Conservation (phyloP, 2,113 vertebrate genomes). For the Isurus oxyrinchus region DNA sequence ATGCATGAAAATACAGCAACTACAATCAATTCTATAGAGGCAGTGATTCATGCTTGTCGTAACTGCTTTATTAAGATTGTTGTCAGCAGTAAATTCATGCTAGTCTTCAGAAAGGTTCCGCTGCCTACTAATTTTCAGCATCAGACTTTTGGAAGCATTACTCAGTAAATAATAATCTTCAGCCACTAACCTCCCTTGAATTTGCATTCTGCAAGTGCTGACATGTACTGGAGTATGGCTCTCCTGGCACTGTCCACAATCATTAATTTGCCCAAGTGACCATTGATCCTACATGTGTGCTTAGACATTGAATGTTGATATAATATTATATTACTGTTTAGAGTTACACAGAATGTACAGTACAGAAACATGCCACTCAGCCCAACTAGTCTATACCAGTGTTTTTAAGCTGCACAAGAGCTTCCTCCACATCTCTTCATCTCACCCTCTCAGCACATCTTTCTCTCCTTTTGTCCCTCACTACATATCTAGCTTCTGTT, state of each 20-base stretch:
- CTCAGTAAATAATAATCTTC: background rate
- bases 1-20: conserved; percentile 2
- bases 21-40: background rate
- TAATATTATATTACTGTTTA: background rate
- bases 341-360: background rate
- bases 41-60: background rate
- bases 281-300: background rate
- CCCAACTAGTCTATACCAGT: too few species aligned
- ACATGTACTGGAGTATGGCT: background rate
- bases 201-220: background rate
- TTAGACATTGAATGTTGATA: background rate
- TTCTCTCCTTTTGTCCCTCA: background rate
- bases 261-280: background rate
- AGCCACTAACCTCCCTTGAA: background rate
- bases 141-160: background rate
- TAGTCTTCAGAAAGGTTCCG: background rate
- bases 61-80: background rate
- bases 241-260: background rate
- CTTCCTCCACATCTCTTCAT: background rate
- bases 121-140: background rate
- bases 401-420: background rate
- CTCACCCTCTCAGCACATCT: background rate
- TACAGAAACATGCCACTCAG: background rate
- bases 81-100: conserved; percentile 2
- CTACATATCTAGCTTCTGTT: background rate